Evolutionary conservation across 2,797 vertebrate genomes (phyloP).

Genomic region (Poliocrania exsul): DNA sequence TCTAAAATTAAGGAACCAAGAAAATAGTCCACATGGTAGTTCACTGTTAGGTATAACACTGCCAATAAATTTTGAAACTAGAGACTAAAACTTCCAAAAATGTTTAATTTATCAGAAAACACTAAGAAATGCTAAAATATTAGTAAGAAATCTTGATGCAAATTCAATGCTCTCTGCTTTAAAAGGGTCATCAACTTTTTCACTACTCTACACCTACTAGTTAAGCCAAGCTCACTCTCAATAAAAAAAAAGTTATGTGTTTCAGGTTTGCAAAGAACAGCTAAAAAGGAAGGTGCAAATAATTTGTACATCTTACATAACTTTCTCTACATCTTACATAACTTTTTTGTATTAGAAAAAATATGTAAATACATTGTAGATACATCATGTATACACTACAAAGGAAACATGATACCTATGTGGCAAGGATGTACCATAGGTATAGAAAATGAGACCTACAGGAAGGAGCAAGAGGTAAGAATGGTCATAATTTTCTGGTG

Average conservation of each 20-base stretch:
- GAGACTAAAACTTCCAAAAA: not conserved
- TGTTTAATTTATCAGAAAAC: not conserved
- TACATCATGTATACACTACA: not conserved
- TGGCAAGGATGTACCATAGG: not conserved
- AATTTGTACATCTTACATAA: not conserved
- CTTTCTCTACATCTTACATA: not conserved
- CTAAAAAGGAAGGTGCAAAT: not conserved
- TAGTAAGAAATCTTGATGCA: not conserved
- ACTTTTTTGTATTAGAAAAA: not conserved
- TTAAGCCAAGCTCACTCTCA: not conserved
- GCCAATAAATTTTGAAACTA: not conserved
- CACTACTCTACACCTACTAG: not conserved
- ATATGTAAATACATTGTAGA: not conserved
- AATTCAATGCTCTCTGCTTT: not conserved
- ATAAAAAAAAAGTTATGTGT: not conserved
- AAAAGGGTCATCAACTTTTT: not conserved
- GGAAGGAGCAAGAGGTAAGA: not conserved
- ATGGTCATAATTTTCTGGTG: not conserved
- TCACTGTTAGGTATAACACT: not conserved
- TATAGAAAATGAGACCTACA: not conserved
- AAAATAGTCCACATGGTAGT: not conserved
- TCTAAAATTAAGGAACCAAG: not conserved
- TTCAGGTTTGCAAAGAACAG: not conserved
- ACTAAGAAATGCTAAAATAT: not conserved
- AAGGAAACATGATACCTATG: not conserved